phyloP scores from a whole-genome alignment of 2,888 invertebrate genomes.

The Spilosoma lubricipeda region DNA sequence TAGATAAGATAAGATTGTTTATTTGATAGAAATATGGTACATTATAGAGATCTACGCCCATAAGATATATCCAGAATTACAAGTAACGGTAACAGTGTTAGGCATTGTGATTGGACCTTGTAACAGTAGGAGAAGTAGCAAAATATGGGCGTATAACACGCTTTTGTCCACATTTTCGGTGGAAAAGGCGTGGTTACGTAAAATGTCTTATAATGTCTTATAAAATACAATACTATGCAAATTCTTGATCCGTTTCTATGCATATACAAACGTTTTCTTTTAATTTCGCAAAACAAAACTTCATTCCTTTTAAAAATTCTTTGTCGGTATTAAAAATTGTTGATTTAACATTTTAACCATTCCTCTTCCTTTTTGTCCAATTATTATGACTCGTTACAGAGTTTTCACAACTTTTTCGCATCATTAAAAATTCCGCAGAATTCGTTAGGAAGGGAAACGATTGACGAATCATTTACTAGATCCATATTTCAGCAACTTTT shows the following conservation, averaged over 20 bases:
- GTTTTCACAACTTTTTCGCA: conserved; percentile 31
- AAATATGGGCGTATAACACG: too few relatives aligned
- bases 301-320: not conserved
- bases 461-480: conserved; percentile 35
- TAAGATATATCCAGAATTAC: too few relatives aligned
- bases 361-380: conserved; percentile 28
- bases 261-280: not conserved
- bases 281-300: conserved; percentile 2
- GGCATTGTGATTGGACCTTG: too few relatives aligned
- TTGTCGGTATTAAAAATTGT: conserved; percentile 22
- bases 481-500: conserved; percentile 17
- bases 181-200: too few relatives aligned
- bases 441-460: conserved; percentile 35
- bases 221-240: not conserved
- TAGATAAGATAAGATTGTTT: too few relatives aligned
- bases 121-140: too few relatives aligned
- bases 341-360: conserved; percentile 34
- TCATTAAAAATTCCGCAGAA: conserved; percentile 41
- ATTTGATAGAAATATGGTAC: too few relatives aligned
- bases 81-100: too few relatives aligned
- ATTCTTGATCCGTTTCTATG: not conserved
- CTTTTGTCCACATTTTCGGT: too few relatives aligned
- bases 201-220: not conserved
- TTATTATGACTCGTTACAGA: conserved; percentile 28
- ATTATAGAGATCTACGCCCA: too few relatives aligned